Evolutionary conservation across 2,113 vertebrate species (phyloP).

Genomic region (Centropus unirufus): DNA sequence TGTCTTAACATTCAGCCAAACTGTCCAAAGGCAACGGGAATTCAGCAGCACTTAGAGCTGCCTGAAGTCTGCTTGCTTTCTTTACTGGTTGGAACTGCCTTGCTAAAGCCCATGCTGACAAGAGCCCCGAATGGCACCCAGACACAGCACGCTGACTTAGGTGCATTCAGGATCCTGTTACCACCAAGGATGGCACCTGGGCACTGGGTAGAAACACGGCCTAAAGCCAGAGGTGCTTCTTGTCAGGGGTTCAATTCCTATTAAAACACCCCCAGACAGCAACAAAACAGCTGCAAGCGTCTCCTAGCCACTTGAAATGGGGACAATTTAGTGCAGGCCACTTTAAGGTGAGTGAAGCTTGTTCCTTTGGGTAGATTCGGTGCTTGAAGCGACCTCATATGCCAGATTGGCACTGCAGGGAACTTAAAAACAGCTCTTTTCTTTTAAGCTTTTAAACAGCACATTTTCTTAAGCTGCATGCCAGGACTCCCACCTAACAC

Average conservation of each 20-base stretch:
- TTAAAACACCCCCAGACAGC: background rate
- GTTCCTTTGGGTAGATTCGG: background rate
- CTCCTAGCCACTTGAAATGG: background rate
- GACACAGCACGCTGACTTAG: background rate
- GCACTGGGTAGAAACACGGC: background rate
- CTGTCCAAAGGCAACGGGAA: too few species aligned
- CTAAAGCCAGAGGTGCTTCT: background rate
- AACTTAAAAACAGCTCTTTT: background rate
- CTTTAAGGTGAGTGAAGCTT: background rate
- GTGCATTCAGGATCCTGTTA: background rate
- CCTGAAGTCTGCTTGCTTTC: too few species aligned
- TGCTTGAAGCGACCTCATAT: background rate
- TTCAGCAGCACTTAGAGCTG: too few species aligned
- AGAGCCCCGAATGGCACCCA: background rate
- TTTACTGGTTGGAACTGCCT: background rate
- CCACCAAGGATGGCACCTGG: background rate
- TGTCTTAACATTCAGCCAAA: too few species aligned
- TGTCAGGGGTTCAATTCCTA: background rate
- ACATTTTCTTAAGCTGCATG: background rate
- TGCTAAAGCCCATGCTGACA: background rate
- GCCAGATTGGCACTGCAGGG: background rate
- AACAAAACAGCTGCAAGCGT: background rate
- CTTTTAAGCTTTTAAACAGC: too few species aligned
- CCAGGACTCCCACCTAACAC: background rate
- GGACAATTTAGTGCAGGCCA: background rate